phyloP scores from a whole-genome alignment of 2,797 vertebrate species.

The Nothura maculosa region DNA sequence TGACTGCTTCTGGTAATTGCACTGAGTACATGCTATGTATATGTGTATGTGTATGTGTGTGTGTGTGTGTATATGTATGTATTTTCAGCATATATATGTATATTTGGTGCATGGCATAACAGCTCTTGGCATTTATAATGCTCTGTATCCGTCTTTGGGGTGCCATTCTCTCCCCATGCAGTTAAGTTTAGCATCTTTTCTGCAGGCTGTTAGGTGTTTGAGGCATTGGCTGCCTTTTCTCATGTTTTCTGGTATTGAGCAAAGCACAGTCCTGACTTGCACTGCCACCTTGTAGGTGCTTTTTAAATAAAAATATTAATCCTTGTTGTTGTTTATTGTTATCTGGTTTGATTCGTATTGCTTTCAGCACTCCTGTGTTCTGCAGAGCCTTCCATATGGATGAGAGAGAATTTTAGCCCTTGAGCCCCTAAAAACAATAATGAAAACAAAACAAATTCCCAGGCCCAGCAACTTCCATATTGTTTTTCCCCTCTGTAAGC shows the following conservation, averaged over 20 bases:
- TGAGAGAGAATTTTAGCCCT: not conserved
- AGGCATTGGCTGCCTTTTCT: not conserved
- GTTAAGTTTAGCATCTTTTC: not conserved
- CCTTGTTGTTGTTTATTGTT: not conserved
- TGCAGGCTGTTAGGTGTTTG: not conserved
- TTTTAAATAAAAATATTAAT: not conserved
- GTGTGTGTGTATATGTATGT: too few species aligned
- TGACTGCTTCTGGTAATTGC: not conserved
- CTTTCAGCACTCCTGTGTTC: not conserved
- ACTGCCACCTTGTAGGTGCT: not conserved
- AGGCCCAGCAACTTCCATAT: not conserved
- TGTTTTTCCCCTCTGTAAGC: not conserved
- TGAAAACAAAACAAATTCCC: constrained; percentile 13
- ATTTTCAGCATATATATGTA: not conserved
- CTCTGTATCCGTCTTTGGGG: not conserved
- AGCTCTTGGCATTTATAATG: not conserved
- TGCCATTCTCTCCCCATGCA: not conserved
- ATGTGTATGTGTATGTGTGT: too few species aligned
- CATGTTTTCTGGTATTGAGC: not conserved
- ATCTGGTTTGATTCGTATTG: not conserved
- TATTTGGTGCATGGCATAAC: not conserved
- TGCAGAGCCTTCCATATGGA: not conserved
- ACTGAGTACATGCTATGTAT: not conserved
- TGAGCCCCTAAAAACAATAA: not conserved
- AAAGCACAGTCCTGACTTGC: not conserved